Evolutionary conservation across 2,888 invertebrate genomes (phyloP).

Genomic region (Eustalomyia histrio): DNA sequence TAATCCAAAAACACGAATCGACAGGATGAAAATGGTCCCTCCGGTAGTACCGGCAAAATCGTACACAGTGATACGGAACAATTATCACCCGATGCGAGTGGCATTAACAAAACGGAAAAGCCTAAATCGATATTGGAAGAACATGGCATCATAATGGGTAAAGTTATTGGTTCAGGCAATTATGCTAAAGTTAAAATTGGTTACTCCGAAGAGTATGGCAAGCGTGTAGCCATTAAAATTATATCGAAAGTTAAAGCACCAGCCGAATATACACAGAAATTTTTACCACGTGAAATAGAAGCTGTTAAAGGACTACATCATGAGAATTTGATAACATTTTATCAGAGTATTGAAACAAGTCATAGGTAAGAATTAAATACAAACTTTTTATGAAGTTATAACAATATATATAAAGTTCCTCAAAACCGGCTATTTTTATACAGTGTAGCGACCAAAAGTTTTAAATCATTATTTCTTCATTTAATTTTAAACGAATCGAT

Average conservation of each 20-base stretch:
- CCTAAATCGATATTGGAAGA: slow-evolving; percentile 85
- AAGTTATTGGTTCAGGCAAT: slow-evolving; percentile 89
- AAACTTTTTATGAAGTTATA: too few species aligned
- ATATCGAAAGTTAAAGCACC: slow-evolving; percentile 91
- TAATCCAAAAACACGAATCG: slow-evolving; percentile 47
- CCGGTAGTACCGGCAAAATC: slow-evolving; percentile 10
- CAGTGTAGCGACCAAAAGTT: too few species aligned
- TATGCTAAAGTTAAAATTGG: slow-evolving; percentile 91
- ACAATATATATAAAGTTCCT: too few species aligned
- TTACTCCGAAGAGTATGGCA: slow-evolving; percentile 85
- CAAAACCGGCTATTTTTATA: too few species aligned
- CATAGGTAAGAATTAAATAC: slow-evolving; percentile 82
- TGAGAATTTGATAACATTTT: slow-evolving; percentile 88
- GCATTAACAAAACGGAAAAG: slow-evolving; percentile 50
- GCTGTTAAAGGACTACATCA: slow-evolving; percentile 90
- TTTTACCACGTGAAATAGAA: slow-evolving; percentile 90
- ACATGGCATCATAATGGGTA: slow-evolving; percentile 87
- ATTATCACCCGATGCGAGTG: slow-evolving; percentile 35
- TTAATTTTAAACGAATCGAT: too few species aligned
- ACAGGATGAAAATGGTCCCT: slow-evolving; percentile 41
- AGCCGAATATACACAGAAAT: slow-evolving; percentile 89
- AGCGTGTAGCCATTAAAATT: slow-evolving; percentile 90
- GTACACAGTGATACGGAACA: background rate
- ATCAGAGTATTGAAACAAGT: slow-evolving; percentile 91
- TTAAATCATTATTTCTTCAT: too few species aligned